Evolutionary conservation across 2,888 invertebrate genomes (phyloP).

Genomic region (Allygus modestus): DNA sequence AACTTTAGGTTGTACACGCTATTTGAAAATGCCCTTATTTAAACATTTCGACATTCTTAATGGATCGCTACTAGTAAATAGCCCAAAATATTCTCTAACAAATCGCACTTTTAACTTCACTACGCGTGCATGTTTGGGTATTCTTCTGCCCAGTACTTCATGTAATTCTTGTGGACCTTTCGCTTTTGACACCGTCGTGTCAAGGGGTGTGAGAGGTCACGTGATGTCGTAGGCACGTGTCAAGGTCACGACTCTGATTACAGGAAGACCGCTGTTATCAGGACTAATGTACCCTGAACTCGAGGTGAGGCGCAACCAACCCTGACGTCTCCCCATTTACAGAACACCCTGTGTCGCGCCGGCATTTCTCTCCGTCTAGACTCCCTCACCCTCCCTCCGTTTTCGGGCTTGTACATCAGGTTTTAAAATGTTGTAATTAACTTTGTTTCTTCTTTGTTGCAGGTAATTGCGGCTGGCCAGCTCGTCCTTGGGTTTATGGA

Average conservation of each 20-base stretch:
- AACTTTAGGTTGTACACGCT: no score
- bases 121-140: no score
- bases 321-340: constrained; percentile 38
- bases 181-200: no score
- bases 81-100: no score
- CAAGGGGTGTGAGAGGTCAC: background rate
- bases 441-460: constrained; percentile 29
- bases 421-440: background rate
- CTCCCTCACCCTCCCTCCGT: background rate
- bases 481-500: constrained; percentile 19
- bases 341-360: constrained; percentile 15
- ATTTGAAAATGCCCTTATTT: no score
- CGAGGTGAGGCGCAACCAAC: constrained; percentile 3
- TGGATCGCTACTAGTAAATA: no score
- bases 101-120: no score
- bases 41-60: no score
- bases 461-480: constrained; percentile 33
- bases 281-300: constrained; percentile 50
- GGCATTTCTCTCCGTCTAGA: constrained; percentile 2
- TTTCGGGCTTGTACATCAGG: background rate
- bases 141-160: no score
- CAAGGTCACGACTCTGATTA: constrained; percentile 31
- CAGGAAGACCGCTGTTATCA: constrained; percentile 54
- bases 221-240: background rate
- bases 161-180: no score